phyloP scores from a whole-genome alignment of 1,140 invertebrate species.

The Maniola jurtina region DNA sequence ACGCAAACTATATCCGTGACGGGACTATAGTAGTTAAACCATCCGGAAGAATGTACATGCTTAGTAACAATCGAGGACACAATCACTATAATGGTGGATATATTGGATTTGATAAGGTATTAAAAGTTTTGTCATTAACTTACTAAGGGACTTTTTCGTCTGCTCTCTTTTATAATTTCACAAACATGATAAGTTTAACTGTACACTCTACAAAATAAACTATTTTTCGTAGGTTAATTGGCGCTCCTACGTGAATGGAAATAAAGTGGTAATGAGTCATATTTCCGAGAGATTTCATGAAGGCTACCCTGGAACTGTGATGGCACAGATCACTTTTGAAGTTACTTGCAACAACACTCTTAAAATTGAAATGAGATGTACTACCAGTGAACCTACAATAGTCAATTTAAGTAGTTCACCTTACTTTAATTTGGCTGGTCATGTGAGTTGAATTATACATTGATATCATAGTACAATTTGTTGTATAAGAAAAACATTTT shows the following conservation, averaged over 20 bases:
- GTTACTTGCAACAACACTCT: constrained; percentile 88
- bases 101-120: constrained; percentile 91
- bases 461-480: neutral
- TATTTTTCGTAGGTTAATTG: constrained; percentile 73
- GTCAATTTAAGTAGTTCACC: constrained; percentile 95
- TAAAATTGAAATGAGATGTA: constrained; percentile 86
- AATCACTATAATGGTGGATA: constrained; percentile 93
- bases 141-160: neutral
- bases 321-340: constrained; percentile 84
- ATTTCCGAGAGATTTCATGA: constrained; percentile 90
- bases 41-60: constrained; percentile 82
- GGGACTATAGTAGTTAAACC: constrained; percentile 58
- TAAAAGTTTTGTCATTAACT: neutral
- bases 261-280: constrained; percentile 83
- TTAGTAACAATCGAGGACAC: constrained; percentile 85
- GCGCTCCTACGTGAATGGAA: constrained; percentile 79
- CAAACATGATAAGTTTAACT: too few relatives aligned
- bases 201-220: too few relatives aligned
- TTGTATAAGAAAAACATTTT: too few relatives aligned
- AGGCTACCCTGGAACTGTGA: constrained; percentile 90
- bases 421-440: constrained; percentile 96
- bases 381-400: constrained; percentile 87
- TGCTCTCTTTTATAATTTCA: neutral
- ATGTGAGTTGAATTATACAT: constrained; percentile 70
- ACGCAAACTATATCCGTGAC: constrained; percentile 89